These are phyloP conservation scores for Acronicta leporina DNA, from an alignment of 2,888 invertebrate genomes.

Conservation along the genomic window DNA sequence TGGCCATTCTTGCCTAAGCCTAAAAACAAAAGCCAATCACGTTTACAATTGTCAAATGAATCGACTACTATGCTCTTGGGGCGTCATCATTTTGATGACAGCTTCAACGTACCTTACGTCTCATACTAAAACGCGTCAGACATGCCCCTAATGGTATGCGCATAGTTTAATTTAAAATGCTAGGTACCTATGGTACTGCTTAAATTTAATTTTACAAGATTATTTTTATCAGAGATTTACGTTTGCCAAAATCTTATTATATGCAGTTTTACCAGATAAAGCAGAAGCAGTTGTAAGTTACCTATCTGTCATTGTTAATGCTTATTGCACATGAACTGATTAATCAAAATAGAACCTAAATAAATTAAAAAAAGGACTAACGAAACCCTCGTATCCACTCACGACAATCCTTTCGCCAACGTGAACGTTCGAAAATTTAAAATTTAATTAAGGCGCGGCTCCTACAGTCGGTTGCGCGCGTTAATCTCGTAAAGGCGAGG, in stretches of 20 bases:
- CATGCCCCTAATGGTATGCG: constrained; percentile 3
- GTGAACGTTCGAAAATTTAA: constrained; percentile 77
- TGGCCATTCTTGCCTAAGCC: too few species aligned
- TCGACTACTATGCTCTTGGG: constrained; percentile 26
- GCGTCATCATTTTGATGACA: constrained; percentile 29
- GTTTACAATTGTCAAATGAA: constrained; percentile 22
- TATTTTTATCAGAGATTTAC: too few species aligned
- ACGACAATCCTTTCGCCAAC: constrained; percentile 67
- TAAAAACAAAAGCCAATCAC: constrained; percentile 1
- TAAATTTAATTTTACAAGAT: too few species aligned
- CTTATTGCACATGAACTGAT: constrained; percentile 9
- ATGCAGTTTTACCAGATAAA: background rate
- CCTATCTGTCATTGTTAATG: background rate
- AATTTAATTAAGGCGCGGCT: constrained; percentile 79
- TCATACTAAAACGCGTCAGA: constrained; percentile 18
- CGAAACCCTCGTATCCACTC: constrained; percentile 45
- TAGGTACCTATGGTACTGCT: too few species aligned
- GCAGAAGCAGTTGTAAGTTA: background rate
- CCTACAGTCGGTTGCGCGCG: constrained; percentile 72
- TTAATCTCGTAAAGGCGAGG: constrained; percentile 78
- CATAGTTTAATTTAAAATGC: background rate
- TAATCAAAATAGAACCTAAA: constrained; percentile 38
- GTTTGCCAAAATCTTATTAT: too few species aligned
- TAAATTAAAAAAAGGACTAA: constrained; percentile 46
- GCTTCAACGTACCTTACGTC: constrained; percentile 39